These are phyloP conservation scores for Climacteris rufus DNA, from an alignment of 2,113 vertebrate genomes.

Conservation along the genomic window DNA sequence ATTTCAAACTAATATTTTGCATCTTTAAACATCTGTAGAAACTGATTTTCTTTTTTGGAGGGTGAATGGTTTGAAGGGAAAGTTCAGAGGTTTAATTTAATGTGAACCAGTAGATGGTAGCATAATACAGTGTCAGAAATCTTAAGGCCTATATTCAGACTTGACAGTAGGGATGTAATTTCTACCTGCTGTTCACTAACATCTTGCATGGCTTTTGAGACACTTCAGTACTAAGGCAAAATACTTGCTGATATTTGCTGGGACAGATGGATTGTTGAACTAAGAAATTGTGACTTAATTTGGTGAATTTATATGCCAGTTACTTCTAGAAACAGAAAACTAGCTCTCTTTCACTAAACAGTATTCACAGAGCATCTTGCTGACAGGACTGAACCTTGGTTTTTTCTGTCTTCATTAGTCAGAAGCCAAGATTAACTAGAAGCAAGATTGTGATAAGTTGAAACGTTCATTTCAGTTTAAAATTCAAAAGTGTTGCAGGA, in stretches of 20 bases:
- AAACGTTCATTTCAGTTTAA: neutral
- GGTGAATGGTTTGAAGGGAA: neutral
- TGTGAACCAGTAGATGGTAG: conserved; percentile 27
- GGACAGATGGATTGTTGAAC: neutral
- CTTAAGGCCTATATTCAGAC: neutral
- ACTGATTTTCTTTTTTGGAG: neutral
- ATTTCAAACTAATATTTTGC: neutral
- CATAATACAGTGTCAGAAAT: conserved; percentile 21
- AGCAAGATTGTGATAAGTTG: neutral
- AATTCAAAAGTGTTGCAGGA: neutral
- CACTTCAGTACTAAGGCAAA: neutral
- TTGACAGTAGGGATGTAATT: neutral
- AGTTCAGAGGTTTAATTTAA: neutral
- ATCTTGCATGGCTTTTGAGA: neutral
- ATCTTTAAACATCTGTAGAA: neutral
- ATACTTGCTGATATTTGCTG: neutral
- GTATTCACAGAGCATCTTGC: neutral
- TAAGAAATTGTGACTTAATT: neutral
- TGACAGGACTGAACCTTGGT: neutral
- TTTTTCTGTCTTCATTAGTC: neutral
- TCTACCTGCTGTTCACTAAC: neutral
- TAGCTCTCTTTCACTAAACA: neutral
- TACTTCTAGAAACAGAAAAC: neutral
- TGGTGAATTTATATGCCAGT: neutral
- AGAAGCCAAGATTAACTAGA: neutral